Base-by-base conservation (phyloP, 23 tunicate species). In the Trididemnum miniatum region DNA sequence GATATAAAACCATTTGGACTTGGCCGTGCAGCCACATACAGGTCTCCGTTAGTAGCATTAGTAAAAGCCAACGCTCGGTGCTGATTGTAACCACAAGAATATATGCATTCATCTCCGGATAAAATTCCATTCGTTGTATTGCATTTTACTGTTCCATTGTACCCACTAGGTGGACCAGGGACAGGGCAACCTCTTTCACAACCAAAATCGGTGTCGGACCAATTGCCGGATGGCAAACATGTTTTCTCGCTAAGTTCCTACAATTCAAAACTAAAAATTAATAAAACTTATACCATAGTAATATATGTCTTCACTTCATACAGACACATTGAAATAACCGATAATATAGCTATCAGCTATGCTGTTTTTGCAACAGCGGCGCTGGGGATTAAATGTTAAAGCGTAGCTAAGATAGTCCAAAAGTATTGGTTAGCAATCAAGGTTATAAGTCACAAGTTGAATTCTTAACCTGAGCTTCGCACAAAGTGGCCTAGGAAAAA, bases 111-210 rank as follows among this genome's bases (percentile, higher is more conserved):
- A 28, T 79, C 82, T 12, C 88, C 88, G 1, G 77, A 37, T 39
- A 72, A 54, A 0, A 89, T 63, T 25, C 66, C 18, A 20, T 60
- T 64, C 25, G 74, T 51, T 2, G 65, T 30, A 27, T 38, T 49
- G 59, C 95, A 89, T 0, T 20, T 37, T 0, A 83, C 84, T 22
- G 31, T 23, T 4, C 80, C 95, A 35, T 66, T 66, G 3, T 35
- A 81, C 1, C 75, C 92, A 12, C 78, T 37, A 34, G 37, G 54
- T 18, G 86, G 73, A 28, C 25, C 1, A 15, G 35, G 36, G 36
- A 35, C 49, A 37, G 51, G 39, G 51, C 96, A 90, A 15, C 80
- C 89, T 3, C 83, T 65, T 34, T 86, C 73, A 39, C 96, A 90
- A 25, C 71, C 5, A 51, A 80, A 65, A 35, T 33, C 51, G 2